Conservation (phyloP, 2,113 vertebrate genomes). For the Gobio gobio region DNA sequence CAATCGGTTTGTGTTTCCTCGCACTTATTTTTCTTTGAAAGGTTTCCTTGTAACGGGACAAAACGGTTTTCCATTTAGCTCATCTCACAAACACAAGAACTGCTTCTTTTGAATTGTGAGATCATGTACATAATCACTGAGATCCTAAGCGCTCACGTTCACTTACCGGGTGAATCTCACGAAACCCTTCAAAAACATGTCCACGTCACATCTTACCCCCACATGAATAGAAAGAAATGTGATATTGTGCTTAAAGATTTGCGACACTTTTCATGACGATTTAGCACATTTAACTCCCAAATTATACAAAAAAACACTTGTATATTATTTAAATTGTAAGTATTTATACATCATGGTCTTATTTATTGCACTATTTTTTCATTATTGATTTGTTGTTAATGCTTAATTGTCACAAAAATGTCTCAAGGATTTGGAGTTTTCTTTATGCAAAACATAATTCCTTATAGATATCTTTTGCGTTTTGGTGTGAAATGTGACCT, state of each 20-base stretch:
- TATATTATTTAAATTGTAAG: not conserved
- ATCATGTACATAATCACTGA: not conserved
- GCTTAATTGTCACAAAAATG: not conserved
- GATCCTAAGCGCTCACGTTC: not conserved
- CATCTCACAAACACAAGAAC: not conserved
- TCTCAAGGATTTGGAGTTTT: not conserved
- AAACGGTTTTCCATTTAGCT: not conserved
- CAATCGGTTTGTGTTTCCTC: not conserved
- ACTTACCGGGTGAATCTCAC: not conserved
- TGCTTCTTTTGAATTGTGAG: not conserved
- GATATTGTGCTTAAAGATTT: not conserved
- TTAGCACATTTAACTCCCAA: not conserved
- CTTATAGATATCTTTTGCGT: not conserved
- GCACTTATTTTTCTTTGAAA: not conserved
- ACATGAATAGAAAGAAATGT: not conserved
- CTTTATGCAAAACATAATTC: not conserved
- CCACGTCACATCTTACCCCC: not conserved
- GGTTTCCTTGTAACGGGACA: not conserved
- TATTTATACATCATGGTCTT: not conserved
- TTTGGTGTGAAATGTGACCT: not conserved
- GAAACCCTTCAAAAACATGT: not conserved
- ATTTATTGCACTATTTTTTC: constrained; percentile 1
- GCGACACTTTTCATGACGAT: not conserved
- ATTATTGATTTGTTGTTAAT: not conserved
- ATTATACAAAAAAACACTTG: not conserved